Evolutionary conservation across 2,888 invertebrate genomes (phyloP).

Genomic region (Cataglyphis cursor): DNA sequence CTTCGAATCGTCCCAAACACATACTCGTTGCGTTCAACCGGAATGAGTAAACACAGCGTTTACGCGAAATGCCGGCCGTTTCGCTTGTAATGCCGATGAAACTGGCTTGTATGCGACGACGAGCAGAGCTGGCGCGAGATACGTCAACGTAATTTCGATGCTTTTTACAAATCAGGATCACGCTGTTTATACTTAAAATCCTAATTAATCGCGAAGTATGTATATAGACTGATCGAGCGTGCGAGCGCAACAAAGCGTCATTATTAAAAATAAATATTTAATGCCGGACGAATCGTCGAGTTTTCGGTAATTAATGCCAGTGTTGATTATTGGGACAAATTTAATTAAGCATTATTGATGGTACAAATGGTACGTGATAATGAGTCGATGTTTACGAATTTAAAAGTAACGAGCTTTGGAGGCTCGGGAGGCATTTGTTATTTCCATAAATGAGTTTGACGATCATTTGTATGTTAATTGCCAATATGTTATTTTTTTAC

Average conservation of each 20-base stretch:
- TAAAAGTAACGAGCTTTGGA: conserved; percentile 45
- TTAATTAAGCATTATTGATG: conserved; percentile 49
- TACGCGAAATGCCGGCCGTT: conserved; percentile 73
- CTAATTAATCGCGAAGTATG: conserved; percentile 32
- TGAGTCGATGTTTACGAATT: conserved; percentile 52
- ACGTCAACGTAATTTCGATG: conserved; percentile 38
- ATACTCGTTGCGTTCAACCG: conserved; percentile 42
- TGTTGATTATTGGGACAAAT: conserved; percentile 51
- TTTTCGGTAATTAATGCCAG: conserved; percentile 41
- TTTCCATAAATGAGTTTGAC: conserved; percentile 38
- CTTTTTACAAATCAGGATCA: conserved; percentile 33
- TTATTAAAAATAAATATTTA: conserved; percentile 54
- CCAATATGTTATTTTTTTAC: conserved; percentile 21
- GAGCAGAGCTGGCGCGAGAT: conserved; percentile 5
- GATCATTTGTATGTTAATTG: conserved; percentile 50
- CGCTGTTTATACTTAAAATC: conserved; percentile 31
- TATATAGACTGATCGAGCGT: background rate
- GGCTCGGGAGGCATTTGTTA: conserved; percentile 35
- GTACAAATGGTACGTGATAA: conserved; percentile 50
- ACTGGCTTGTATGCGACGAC: conserved; percentile 32
- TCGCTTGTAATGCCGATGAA: conserved; percentile 69
- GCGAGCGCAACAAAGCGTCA: conserved; percentile 10
- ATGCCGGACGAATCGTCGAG: conserved; percentile 11
- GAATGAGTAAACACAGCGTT: conserved; percentile 73
- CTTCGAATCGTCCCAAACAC: conserved; percentile 26